Conservation (phyloP, 53 echinoderm and acorn worm genomes). For the Henricia sp. region DNA sequence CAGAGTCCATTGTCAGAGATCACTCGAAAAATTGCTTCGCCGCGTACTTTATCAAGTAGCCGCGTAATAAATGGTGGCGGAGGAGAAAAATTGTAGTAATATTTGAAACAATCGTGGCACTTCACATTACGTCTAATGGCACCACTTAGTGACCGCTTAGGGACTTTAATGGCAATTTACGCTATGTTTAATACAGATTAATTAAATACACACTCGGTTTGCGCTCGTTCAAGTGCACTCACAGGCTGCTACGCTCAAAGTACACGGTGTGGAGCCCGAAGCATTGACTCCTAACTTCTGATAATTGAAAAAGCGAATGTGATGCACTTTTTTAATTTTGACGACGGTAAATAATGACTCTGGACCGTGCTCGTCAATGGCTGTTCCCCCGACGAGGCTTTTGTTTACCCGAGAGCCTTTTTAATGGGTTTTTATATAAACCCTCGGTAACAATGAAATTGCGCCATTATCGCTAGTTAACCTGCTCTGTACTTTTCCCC, state of each 20-base stretch:
- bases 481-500: conserved; percentile 29
- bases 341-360: conserved; percentile 22
- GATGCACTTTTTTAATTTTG: neutral
- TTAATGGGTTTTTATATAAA: conserved; percentile 11
- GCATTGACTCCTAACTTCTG: no score
- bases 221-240: neutral
- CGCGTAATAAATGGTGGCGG: neutral
- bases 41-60: neutral
- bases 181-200: conserved; percentile 12
- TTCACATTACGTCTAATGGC: neutral
- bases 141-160: neutral
- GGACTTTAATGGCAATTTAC: conserved; percentile 12
- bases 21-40: no score
- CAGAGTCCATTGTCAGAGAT: no score
- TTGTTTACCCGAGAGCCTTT: neutral
- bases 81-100: neutral
- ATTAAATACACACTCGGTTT: conserved; percentile 8
- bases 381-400: neutral
- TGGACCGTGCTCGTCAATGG: neutral
- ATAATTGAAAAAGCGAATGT: no score
- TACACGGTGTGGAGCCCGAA: neutral
- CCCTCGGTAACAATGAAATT: conserved; percentile 24
- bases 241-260: conserved; percentile 4
- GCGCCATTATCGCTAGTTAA: conserved; percentile 23
- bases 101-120: neutral